phyloP scores from a whole-genome alignment of 2,113 vertebrate species.

The Xenus cinereus region DNA sequence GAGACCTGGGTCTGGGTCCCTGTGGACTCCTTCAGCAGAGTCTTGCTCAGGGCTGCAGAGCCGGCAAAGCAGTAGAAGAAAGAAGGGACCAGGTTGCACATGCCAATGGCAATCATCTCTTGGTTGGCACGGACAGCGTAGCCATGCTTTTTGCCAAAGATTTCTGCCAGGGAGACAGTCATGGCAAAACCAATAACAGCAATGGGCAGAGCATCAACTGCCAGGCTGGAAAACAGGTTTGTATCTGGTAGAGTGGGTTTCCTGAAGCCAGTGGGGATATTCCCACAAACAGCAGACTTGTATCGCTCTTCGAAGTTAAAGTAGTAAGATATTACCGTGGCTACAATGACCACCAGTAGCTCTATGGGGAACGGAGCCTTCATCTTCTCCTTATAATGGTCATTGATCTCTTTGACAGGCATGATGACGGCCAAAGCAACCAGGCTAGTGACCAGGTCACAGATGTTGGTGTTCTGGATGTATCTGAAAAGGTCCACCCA shows the following conservation, averaged over 20 bases:
- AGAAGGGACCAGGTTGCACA: slow-evolving; percentile 68
- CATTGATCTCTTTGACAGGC: slow-evolving; percentile 69
- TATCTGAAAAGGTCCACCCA: slow-evolving; percentile 68
- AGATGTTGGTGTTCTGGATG: slow-evolving; percentile 59
- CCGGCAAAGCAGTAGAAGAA: slow-evolving; percentile 71
- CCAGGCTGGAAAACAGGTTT: slow-evolving; percentile 61
- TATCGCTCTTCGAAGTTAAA: slow-evolving; percentile 26
- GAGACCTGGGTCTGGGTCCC: slow-evolving; percentile 63
- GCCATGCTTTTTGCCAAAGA: slow-evolving; percentile 70
- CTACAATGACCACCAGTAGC: slow-evolving; percentile 59
- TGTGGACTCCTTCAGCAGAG: slow-evolving; percentile 67
- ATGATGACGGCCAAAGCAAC: slow-evolving; percentile 55
- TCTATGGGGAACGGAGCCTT: slow-evolving; percentile 63
- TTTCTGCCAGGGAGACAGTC: slow-evolving; percentile 65
- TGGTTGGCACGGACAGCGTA: slow-evolving; percentile 62
- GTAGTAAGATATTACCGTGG: slow-evolving; percentile 48
- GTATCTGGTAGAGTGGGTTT: slow-evolving; percentile 41
- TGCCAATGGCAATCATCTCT: slow-evolving; percentile 71
- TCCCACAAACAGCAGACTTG: slow-evolving; percentile 42
- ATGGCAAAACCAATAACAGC: slow-evolving; percentile 67
- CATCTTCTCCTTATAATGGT: slow-evolving; percentile 51
- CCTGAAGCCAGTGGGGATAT: slow-evolving; percentile 67
- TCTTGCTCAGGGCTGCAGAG: slow-evolving; percentile 67
- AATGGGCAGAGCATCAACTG: slow-evolving; percentile 65
- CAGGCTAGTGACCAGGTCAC: slow-evolving; percentile 65